Evolutionary conservation across 2,113 vertebrate species (phyloP).

Genomic region (Prionailurus bengalensis): DNA sequence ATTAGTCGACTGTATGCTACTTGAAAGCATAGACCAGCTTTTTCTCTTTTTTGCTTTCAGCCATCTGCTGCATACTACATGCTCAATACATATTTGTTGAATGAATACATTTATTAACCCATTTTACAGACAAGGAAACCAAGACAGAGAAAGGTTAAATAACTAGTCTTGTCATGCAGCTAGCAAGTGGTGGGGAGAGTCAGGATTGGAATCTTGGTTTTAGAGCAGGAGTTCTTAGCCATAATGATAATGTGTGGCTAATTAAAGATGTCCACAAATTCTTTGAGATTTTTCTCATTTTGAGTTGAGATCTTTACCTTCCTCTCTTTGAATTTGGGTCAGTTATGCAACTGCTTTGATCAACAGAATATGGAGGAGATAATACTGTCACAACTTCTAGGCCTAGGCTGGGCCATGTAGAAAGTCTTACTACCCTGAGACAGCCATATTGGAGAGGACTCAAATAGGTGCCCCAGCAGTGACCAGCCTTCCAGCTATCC

Average conservation of each 20-base stretch:
- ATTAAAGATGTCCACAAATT: neutral
- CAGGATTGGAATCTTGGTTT: neutral
- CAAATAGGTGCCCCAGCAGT: neutral
- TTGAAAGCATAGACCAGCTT: neutral
- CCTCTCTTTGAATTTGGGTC: neutral
- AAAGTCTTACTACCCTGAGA: neutral
- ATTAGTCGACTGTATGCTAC: neutral
- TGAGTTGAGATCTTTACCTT: neutral
- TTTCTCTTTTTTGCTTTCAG: neutral
- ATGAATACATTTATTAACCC: neutral
- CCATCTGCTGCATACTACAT: neutral
- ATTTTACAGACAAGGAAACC: slow-evolving; percentile 7
- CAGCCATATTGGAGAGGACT: neutral
- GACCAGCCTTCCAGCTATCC: neutral
- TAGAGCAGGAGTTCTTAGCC: neutral
- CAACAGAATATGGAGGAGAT: neutral
- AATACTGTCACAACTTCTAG: neutral
- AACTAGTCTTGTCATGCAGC: neutral
- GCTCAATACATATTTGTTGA: neutral
- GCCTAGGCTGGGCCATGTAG: neutral
- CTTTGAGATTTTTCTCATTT: neutral
- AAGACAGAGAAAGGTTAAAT: neutral
- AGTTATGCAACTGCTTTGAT: neutral
- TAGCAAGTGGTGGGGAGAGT: neutral
- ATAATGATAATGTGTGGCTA: neutral